Conservation (phyloP, 2,888 invertebrate species). For the Drosophila birchii region DNA sequence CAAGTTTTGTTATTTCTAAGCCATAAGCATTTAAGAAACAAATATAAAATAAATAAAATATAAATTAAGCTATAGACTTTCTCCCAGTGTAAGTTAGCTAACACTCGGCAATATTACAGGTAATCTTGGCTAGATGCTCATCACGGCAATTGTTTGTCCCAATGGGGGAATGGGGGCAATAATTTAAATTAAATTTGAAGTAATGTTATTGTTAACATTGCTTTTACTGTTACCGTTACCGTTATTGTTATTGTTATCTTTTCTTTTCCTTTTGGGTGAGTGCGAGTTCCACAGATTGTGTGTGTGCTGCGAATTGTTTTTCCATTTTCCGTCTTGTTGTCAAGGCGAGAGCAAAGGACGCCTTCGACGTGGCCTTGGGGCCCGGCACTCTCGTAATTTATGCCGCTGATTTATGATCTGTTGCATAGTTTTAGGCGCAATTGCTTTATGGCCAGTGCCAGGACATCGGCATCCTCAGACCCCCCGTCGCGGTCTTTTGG, state of each 20-base stretch:
- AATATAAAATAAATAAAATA: no score
- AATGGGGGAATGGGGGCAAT: slow-evolving; percentile 47
- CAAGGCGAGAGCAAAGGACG: slow-evolving; percentile 7
- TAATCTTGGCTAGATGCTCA: slow-evolving; percentile 71
- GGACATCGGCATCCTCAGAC: slow-evolving; percentile 29
- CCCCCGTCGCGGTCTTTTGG: slow-evolving; percentile 61
- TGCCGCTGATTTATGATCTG: slow-evolving; percentile 77
- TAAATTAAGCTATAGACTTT: no score
- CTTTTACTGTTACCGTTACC: slow-evolving; percentile 51
- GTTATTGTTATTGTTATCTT: slow-evolving; percentile 57
- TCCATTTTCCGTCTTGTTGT: slow-evolving; percentile 64
- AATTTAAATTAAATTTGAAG: slow-evolving; percentile 82
- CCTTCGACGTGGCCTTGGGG: slow-evolving; percentile 24
- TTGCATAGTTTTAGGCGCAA: slow-evolving; percentile 80
- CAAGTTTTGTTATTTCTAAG: no score
- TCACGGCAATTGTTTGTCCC: slow-evolving; percentile 63
- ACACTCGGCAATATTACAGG: slow-evolving; percentile 58
- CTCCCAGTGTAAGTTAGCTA: slow-evolving; percentile 30
- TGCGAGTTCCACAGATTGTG: background rate
- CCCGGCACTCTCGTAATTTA: slow-evolving; percentile 64
- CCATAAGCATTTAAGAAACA: no score
- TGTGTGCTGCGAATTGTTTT: slow-evolving; percentile 64
- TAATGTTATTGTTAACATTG: slow-evolving; percentile 77
- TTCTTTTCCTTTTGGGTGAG: slow-evolving; percentile 26
- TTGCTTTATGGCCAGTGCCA: slow-evolving; percentile 52